Evolutionary conservation across 2,113 vertebrate genomes (phyloP).

Genomic region (Sinocyclocheilus anophthalmus): DNA sequence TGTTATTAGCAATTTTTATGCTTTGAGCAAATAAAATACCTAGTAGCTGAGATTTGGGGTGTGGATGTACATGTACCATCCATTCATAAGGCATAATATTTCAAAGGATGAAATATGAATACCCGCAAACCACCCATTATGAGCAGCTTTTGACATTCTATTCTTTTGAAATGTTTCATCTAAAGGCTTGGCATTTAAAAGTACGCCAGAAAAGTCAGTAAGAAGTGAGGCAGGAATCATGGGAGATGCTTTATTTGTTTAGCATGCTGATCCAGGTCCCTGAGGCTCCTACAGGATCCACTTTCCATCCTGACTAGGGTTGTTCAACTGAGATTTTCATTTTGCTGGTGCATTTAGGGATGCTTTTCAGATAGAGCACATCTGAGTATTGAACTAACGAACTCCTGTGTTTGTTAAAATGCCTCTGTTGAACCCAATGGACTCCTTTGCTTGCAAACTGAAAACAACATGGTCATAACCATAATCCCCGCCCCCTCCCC

Average conservation of each 20-base stretch:
- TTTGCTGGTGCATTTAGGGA: not conserved
- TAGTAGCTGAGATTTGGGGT: not conserved
- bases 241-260: not conserved
- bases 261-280: conserved; percentile 17
- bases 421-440: not conserved
- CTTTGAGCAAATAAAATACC: not conserved
- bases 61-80: not conserved
- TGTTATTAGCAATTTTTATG: not conserved
- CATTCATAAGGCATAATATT: not conserved
- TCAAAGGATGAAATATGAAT: not conserved
- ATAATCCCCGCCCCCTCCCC: not conserved
- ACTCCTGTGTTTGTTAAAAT: not conserved
- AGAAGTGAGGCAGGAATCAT: not conserved
- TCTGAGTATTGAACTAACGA: not conserved
- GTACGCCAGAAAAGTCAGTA: not conserved
- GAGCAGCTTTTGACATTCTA: not conserved
- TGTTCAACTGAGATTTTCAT: conserved; percentile 41
- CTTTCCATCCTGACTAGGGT: not conserved
- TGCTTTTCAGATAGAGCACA: not conserved
- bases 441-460: not conserved
- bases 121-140: not conserved
- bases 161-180: not conserved
- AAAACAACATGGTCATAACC: not conserved
- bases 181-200: not conserved
- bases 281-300: not conserved